Percentiles rank a stretch among this genome's conserved stretches.
phyloP scores from a whole-genome alignment of 2,888 invertebrate species.

The Boloria euphrosyne region DNA sequence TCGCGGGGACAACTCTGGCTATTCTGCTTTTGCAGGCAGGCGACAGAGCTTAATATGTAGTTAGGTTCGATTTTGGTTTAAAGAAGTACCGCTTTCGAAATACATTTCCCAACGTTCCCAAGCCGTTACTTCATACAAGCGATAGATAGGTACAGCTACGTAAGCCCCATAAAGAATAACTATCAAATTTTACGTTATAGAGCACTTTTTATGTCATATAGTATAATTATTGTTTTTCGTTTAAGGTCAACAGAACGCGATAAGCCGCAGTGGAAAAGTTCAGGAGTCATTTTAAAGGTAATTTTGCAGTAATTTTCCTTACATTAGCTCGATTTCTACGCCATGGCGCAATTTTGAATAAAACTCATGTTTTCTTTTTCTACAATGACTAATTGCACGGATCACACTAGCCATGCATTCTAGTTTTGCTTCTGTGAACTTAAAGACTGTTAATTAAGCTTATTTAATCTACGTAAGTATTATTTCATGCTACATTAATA shows the following conservation, averaged over 20 bases:
- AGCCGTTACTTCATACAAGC: no score
- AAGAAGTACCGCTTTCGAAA: no score
- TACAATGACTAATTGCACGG: slow-evolving; percentile 3
- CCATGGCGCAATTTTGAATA: slow-evolving; percentile 11
- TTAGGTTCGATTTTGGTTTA: no score
- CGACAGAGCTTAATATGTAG: no score
- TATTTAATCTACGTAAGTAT: not conserved
- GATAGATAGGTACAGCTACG: no score
- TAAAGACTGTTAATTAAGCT: not conserved
- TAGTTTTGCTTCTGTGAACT: not conserved
- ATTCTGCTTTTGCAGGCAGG: no score
- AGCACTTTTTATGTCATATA: not conserved
- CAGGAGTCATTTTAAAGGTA: slow-evolving; percentile 24
- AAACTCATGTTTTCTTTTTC: slow-evolving; percentile 11
- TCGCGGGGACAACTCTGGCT: no score
- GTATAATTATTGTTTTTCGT: slow-evolving; percentile 17
- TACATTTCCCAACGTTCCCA: no score
- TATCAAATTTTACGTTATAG: not conserved
- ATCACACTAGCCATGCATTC: not conserved
- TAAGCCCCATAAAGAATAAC: not conserved
- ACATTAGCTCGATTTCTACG: slow-evolving; percentile 23
- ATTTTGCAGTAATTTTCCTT: slow-evolving; percentile 26
- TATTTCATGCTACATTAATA: no score
- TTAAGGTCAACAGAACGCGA: slow-evolving; percentile 30
- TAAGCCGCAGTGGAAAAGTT: slow-evolving; percentile 24